Evolutionary conservation across 2,113 vertebrate genomes (phyloP).

Genomic region (Natator depressus): DNA sequence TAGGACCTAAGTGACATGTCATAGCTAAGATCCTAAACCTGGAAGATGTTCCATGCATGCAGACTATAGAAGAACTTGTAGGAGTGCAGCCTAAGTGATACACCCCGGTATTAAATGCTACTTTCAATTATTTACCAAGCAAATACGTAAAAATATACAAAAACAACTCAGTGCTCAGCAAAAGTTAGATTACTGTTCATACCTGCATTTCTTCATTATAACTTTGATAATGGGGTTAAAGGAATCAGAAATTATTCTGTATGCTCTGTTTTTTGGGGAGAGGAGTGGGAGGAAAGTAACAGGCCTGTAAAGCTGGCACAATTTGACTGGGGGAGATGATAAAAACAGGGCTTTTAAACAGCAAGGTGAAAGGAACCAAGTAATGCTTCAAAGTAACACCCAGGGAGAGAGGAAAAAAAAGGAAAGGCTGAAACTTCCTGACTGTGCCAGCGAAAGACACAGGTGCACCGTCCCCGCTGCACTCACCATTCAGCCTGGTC

Average conservation of each 20-base stretch:
- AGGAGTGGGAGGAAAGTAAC: neutral
- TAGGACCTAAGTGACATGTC: rapidly evolving
- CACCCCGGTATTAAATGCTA: neutral
- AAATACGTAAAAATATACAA: neutral
- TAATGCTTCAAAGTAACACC: too few relatives aligned
- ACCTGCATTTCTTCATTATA: neutral
- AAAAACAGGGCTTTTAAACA: neutral
- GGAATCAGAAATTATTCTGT: neutral
- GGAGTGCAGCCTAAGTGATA: too few relatives aligned
- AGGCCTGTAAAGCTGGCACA: neutral
- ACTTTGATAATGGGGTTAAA: neutral
- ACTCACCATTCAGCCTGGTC: slow-evolving; percentile 98
- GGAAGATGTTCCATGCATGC: rapidly evolving
- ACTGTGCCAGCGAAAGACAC: slow-evolving; percentile 23
- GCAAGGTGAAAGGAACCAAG: neutral
- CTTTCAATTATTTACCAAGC: neutral
- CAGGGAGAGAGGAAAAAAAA: too few relatives aligned
- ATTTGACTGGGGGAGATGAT: neutral
- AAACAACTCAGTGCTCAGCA: neutral
- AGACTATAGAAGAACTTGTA: rapidly evolving
- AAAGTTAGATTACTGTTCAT: neutral
- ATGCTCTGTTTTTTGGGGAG: neutral
- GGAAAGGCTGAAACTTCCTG: neutral
- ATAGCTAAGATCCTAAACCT: rapidly evolving
- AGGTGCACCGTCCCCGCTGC: slow-evolving; percentile 29